Evolutionary conservation across 1,140 invertebrate genomes (phyloP), one percentile per base, ranked within the genome.

Genomic region (Lepidostoma basale): DNA sequence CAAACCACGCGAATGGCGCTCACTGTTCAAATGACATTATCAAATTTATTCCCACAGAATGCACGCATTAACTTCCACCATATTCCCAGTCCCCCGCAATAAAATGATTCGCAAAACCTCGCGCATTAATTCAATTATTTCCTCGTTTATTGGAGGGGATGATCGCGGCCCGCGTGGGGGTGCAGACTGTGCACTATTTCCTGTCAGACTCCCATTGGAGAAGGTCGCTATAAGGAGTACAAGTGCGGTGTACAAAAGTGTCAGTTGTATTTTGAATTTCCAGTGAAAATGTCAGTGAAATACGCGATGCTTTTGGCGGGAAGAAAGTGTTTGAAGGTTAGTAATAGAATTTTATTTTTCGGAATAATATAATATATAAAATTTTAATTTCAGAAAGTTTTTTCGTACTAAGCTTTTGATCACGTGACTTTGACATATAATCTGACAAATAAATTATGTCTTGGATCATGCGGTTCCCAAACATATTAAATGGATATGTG

Each of bases 81-180:
- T 16, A 63, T 22, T 63, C 14, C 22, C 14, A 22, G 14, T 44
- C 68, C 39, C 54, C 25, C 40, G 52, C 62, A 33, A 65, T 59
- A 49, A 54, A 49, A 36, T 22, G 25, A 36, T 18, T 60, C 63
- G 30, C 58, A 62, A 42, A 60, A 23, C 44, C 36, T 39, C 23
- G 20, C 28, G 39, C 62, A 62, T 64, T 72, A 72, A 72, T 72
- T 72, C 62, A 65, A 72, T 72, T 72, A 68, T 72, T 68, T 60
- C 62, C 62, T 39, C 30, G 59, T 71, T 63, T 71, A 63, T 56
- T 63, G 49, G n/a, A 10, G 23, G 25, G 47, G 63, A 45, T 42
- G 39, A 23, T 64, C 25, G 36, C 54, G 25, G 16, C 40, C n/a
- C 30, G 62, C 64, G 64, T 30, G 45, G 69, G 45, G 40, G 49